Percentiles rank a stretch among this genome's conserved stretches.
Evolutionary conservation across 2,888 invertebrate genomes (phyloP).

Genomic region (Phalera bucephala): DNA sequence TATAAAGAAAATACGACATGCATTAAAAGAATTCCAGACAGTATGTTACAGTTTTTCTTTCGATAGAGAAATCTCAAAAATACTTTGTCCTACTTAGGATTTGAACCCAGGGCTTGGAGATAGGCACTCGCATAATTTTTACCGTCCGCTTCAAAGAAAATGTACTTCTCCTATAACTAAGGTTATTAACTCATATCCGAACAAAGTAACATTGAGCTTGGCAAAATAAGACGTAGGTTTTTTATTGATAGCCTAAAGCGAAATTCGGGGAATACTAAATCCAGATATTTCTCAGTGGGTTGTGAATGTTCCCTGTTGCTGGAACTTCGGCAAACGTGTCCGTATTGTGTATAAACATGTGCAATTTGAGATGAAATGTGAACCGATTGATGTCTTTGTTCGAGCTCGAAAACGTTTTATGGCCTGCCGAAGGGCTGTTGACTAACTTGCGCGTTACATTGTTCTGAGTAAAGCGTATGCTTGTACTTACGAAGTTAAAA

Average conservation of each 20-base stretch:
- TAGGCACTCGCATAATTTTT: no score
- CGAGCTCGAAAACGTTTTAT: conserved; percentile 61
- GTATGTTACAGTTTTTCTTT: no score
- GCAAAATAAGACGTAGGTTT: conserved; percentile 7
- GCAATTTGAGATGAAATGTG: conserved; percentile 80
- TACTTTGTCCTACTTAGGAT: no score
- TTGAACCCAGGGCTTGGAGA: no score
- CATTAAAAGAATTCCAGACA: no score
- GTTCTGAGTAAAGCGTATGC: conserved; percentile 37
- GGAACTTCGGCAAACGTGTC: conserved; percentile 43
- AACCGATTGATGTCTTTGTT: conserved; percentile 80
- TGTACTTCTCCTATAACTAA: no score
- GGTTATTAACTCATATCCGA: no score
- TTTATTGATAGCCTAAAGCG: conserved; percentile 52
- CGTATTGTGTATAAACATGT: conserved; percentile 59
- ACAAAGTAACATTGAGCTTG: no score
- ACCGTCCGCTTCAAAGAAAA: no score
- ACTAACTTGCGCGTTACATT: conserved; percentile 59
- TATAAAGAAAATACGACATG: no score
- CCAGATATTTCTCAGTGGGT: conserved; percentile 40
- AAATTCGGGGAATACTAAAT: conserved; percentile 53
- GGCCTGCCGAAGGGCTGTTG: conserved; percentile 63
- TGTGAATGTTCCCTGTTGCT: conserved; percentile 39
- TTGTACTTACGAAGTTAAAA: conserved; percentile 3
- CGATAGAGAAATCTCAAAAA: no score